Base-by-base conservation (phyloP, 2,113 vertebrate genomes). In the Canis aureus region DNA sequence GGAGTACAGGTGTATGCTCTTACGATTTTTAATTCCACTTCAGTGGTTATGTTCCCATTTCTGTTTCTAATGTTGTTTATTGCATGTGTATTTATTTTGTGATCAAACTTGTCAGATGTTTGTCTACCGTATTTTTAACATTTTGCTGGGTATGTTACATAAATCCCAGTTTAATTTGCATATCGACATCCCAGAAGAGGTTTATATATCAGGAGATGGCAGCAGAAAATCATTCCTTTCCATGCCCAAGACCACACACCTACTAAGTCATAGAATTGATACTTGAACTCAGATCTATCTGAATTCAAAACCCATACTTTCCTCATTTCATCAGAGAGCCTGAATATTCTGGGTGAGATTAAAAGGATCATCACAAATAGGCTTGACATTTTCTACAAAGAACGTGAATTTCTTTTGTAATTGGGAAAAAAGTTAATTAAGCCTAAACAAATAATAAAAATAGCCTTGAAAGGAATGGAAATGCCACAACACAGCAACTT, bases 381-480 rank as follows among this genome's bases (percentile, higher is more conserved):
- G 8, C 89, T 79, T 97, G 96, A 91, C 91, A 94, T 97, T 98
- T 97, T 80, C 92, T 92, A 81, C 71, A 81, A 92, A 97, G 96
- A 95, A 89, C 51, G 35, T 0, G 80, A 71, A 94, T 96, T 97
- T 96, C 92, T 85, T 97, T 97, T 96, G 88, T 97, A 97, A 97
- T 74, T 95, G 92, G 92, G 17, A 66, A 55, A 59, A 84, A 97
- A 91, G 88, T 96, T 97, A 97, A 97, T 97, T 91, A 98, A 97
- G 76, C 90, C 87, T 93, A 94, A 91, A 96, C 95, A 97, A 98
- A 97, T 92, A 89, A 97, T 88, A 97, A 95, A 96, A 97, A 95
- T 85, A 92, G 90, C 62, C 81, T 62, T 12, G 79, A 62, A 53
- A 92, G 66, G 84, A 74, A 69, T 93, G 38, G 88, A 88, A 84